phyloP scores from a whole-genome alignment of 2,888 invertebrate species.

The Sinodicranocentrus sp. region DNA sequence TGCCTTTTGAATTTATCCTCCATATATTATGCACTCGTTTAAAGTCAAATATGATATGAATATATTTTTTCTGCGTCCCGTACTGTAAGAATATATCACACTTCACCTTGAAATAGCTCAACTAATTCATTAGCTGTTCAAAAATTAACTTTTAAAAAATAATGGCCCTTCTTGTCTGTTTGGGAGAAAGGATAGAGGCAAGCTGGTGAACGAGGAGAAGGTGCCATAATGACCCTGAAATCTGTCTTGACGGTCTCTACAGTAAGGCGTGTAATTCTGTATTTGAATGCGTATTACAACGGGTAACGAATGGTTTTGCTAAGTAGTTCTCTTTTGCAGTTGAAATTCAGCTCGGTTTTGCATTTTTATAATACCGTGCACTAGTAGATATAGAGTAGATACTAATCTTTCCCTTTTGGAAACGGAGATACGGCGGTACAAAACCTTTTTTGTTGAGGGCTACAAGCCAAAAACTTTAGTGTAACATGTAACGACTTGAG shows the following conservation, averaged over 20 bases:
- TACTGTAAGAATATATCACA: too few relatives aligned
- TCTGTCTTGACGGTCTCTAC: constrained; percentile 9
- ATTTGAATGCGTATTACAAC: constrained; percentile 30
- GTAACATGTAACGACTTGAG: constrained; percentile 33
- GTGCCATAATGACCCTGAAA: constrained; percentile 61
- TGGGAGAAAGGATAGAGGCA: neutral
- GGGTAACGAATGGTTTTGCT: neutral
- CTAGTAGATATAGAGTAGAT: too few relatives aligned
- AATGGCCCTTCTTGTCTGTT: constrained; percentile 31
- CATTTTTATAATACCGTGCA: too few relatives aligned
- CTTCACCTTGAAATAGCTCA: constrained; percentile 53
- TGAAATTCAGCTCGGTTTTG: constrained; percentile 15
- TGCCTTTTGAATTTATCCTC: too few relatives aligned
- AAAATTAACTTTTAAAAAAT: constrained; percentile 37
- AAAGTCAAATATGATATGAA: too few relatives aligned
- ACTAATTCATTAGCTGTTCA: constrained; percentile 44
- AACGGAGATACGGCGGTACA: constrained; percentile 2
- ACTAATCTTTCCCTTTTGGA: constrained; percentile 3
- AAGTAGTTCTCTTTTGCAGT: constrained; percentile 23
- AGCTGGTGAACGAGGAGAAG: constrained; percentile 17
- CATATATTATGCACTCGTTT: too few relatives aligned
- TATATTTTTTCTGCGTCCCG: too few relatives aligned
- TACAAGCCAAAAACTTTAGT: constrained; percentile 49
- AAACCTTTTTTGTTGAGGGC: constrained; percentile 42
- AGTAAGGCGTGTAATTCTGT: constrained; percentile 19